A percentile compares a stretch with the other conserved stretches of the same genome.
Evolutionary conservation across 2,113 vertebrate genomes (phyloP).

Genomic region (Dipodomys merriami): DNA sequence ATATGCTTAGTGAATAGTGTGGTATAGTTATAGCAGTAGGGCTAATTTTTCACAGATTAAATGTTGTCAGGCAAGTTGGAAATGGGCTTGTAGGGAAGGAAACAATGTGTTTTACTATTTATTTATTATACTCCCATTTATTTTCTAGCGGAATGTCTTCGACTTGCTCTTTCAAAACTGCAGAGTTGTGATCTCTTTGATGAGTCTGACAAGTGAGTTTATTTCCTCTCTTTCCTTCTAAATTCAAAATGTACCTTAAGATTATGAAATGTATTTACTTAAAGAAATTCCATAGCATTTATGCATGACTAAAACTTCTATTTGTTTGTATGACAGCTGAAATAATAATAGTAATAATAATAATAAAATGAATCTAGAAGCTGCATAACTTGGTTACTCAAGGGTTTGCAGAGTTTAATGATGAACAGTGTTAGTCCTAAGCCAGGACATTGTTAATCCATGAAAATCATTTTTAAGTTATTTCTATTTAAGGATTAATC

Average conservation of each 20-base stretch:
- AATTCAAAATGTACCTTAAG: neutral
- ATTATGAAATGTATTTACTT: constrained; percentile 17
- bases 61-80: neutral
- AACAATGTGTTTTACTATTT: neutral
- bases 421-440: neutral
- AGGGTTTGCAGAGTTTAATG: neutral
- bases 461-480: neutral
- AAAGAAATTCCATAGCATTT: neutral
- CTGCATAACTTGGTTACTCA: neutral
- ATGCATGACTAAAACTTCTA: neutral
- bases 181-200: constrained; percentile 82
- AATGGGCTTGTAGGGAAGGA: neutral
- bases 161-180: constrained; percentile 84
- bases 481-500: neutral
- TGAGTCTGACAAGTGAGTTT: constrained; percentile 83
- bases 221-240: constrained; percentile 63
- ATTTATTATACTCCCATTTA: constrained; percentile 42
- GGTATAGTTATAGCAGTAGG: neutral
- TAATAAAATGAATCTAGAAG: neutral
- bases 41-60: constrained; percentile 18
- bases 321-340: neutral
- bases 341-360: neutral
- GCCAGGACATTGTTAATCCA: neutral
- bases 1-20: neutral
- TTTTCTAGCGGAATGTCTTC: constrained; percentile 84